Conservation (phyloP, 2,797 vertebrate species). For the Acomys russatus region DNA sequence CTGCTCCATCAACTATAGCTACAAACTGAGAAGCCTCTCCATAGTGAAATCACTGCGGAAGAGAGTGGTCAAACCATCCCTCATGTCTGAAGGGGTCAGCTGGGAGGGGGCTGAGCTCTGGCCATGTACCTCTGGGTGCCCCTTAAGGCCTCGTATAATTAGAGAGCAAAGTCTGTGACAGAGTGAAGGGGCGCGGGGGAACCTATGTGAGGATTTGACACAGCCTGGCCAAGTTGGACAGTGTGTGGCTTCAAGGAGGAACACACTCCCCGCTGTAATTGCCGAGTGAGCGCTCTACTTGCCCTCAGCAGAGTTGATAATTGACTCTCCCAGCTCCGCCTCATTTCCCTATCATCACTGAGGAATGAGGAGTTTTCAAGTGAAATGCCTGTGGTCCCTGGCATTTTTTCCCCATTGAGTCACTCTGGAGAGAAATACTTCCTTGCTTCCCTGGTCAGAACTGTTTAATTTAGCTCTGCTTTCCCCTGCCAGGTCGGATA, state of each 20-base stretch:
- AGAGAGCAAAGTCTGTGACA: conserved; percentile 3
- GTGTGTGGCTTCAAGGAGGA: not conserved
- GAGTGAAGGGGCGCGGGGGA: not conserved
- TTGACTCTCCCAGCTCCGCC: not conserved
- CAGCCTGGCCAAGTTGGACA: not conserved
- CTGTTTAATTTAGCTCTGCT: not conserved
- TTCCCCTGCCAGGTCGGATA: not conserved
- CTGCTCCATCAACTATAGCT: not conserved
- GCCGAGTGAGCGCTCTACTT: not conserved
- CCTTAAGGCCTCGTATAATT: conserved; percentile 39
- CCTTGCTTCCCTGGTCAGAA: conserved; percentile 48
- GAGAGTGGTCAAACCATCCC: not conserved
- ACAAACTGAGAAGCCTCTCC: not conserved
- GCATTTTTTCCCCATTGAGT: conserved; percentile 42
- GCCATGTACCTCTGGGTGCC: not conserved
- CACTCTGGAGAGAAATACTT: not conserved
- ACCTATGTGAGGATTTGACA: not conserved
- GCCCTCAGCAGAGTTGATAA: conserved; percentile 45
- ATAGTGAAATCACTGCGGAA: not conserved
- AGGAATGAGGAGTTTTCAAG: conserved; percentile 63
- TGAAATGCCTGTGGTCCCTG: conserved; percentile 47
- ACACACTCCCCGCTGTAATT: not conserved
- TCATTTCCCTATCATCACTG: conserved; percentile 69
- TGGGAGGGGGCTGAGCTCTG: not conserved
- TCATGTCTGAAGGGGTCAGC: not conserved